phyloP scores from a whole-genome alignment of 2,113 vertebrate species.

The Rutilus rutilus region DNA sequence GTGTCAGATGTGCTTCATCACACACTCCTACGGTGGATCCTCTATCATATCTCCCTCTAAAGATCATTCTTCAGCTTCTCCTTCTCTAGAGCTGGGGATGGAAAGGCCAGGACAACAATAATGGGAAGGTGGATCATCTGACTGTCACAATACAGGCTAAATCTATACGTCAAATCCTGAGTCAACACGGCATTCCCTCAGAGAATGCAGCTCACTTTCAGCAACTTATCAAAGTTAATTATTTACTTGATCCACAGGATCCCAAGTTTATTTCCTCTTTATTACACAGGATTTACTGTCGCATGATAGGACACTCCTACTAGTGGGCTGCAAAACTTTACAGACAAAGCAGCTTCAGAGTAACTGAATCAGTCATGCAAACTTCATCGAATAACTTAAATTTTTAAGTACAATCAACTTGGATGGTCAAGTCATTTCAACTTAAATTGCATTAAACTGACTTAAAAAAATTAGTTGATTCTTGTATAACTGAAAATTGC shows the following conservation, averaged over 20 bases:
- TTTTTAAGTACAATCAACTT: no score
- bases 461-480: no score
- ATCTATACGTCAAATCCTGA: not conserved
- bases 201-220: constrained; percentile 3
- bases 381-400: no score
- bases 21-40: not conserved
- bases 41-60: not conserved
- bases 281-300: not conserved
- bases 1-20: not conserved
- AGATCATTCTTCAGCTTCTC: not conserved
- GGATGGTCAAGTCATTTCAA: no score
- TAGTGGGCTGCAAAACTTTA: not conserved
- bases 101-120: not conserved
- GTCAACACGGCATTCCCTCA: not conserved
- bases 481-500: no score
- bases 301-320: not conserved
- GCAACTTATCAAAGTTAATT: constrained; percentile 20
- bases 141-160: not conserved
- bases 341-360: no score
- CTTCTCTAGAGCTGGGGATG: not conserved
- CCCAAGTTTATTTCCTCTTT: constrained; percentile 16
- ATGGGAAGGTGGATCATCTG: not conserved
- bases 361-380: no score
- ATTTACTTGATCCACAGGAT: constrained; percentile 12
- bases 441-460: no score